phyloP scores from a whole-genome alignment of 2,797 vertebrate genomes.

The Tapera naevia region DNA sequence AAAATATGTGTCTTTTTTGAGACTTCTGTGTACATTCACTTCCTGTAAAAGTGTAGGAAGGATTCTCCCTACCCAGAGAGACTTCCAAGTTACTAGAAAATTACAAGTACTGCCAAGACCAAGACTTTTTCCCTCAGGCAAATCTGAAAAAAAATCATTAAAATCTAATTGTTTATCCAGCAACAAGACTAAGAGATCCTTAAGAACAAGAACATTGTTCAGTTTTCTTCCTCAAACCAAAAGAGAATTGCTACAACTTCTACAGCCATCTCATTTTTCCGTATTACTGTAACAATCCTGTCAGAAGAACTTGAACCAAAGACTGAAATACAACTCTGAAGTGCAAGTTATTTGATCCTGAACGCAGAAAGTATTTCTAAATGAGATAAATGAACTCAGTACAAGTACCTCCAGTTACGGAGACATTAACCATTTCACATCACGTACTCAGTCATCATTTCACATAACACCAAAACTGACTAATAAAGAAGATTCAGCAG shows the following conservation, averaged over 20 bases:
- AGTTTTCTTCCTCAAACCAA: neutral
- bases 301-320: neutral
- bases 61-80: neutral
- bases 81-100: neutral
- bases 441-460: neutral
- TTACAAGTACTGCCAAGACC: neutral
- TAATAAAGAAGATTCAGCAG: neutral
- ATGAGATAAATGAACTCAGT: neutral
- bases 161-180: neutral
- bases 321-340: neutral
- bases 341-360: neutral
- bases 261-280: neutral
- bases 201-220: neutral
- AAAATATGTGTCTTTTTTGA: neutral
- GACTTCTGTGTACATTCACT: neutral
- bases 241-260: neutral
- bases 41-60: neutral
- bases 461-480: neutral
- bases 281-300: neutral
- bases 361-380: neutral
- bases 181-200: neutral
- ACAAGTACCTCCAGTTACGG: neutral
- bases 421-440: neutral
- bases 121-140: neutral
- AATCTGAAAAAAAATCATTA: neutral